Percentiles rank a stretch among this genome's conserved stretches.
Evolutionary conservation across 2,113 vertebrate genomes (phyloP).

Genomic region (Mesocricetus auratus): DNA sequence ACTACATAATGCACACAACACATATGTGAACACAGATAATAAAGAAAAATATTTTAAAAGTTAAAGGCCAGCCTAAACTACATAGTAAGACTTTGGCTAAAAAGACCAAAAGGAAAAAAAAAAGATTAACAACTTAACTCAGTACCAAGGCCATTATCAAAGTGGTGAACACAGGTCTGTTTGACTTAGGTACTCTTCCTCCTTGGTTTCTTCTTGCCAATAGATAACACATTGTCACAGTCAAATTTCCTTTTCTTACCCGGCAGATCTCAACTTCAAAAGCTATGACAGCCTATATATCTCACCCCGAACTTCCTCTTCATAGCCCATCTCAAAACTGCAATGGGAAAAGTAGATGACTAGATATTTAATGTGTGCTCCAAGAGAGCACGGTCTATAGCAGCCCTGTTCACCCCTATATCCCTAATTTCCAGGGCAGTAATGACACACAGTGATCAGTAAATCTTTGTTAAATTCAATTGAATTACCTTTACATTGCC

Average conservation of each 20-base stretch:
- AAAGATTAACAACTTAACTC: neutral
- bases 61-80: neutral
- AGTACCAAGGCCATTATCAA: neutral
- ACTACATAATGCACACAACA: neutral
- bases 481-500: neutral
- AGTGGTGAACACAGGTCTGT: neutral
- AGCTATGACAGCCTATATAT: neutral
- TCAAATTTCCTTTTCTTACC: neutral
- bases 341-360: conserved; percentile 39
- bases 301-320: conserved; percentile 31
- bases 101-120: neutral
- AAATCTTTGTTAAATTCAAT: conserved; percentile 39
- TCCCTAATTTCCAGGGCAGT: neutral
- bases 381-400: neutral
- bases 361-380: conserved; percentile 17
- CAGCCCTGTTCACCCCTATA: neutral
- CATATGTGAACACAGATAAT: neutral
- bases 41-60: neutral
- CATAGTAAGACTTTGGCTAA: neutral
- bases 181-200: conserved; percentile 10
- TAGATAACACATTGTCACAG: neutral
- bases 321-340: conserved; percentile 12
- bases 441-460: neutral
- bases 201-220: neutral
- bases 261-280: neutral